Base-by-base conservation (phyloP, 2,113 vertebrate species). In the Pedionomus torquatus region DNA sequence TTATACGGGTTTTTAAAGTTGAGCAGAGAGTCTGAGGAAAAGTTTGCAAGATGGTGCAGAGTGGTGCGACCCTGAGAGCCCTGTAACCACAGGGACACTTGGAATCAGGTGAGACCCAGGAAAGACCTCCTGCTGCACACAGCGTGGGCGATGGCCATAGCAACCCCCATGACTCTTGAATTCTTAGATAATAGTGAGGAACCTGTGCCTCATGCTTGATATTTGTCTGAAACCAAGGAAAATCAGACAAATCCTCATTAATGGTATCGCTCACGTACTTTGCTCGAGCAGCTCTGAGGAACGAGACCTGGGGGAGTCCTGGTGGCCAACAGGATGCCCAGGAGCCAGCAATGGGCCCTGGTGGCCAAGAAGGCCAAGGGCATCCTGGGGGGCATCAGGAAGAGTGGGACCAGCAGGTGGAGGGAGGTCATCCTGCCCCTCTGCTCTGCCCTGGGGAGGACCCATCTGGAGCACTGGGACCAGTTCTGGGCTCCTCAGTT, bases 81-180 rank as follows among this genome's bases (percentile, higher is more conserved):
- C 33, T 61, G 48, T 71, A 49, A 49, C 8, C 24, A 7, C 3
- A 15, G 31, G 24, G 44, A n/a, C 31, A 3, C 18, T 33, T 61
- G 54, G 25, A 64, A 51, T 25, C 10, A 20, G 21, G 4, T 24
- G 16, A 26, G 37, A 31, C 8, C n/a, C 8, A 35, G 80, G 39
- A 65, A 58, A 24, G 19, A 11, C 4, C 28, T 52, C 25, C 11
- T 69, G 0, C 20, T 64, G 28, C 54, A 33, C 51, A 18, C n/a
- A 2, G 0, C 17, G 4, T 13, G 24, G 81, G n/a, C 9, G 55
- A 41, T 5, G 19, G 25, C 17, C 1, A 2, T 12, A 66, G 10
- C 28, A 70, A 10, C 48, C 54, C 28, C 16, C 3, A 2, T 10
- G 30, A 19, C 49, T 63, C 5, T 7, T 93, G 35, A 66, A 6